These are phyloP conservation scores for Clavelina lepadiformis DNA, from an alignment of 23 tunicate genomes.

Conservation along the genomic window DNA sequence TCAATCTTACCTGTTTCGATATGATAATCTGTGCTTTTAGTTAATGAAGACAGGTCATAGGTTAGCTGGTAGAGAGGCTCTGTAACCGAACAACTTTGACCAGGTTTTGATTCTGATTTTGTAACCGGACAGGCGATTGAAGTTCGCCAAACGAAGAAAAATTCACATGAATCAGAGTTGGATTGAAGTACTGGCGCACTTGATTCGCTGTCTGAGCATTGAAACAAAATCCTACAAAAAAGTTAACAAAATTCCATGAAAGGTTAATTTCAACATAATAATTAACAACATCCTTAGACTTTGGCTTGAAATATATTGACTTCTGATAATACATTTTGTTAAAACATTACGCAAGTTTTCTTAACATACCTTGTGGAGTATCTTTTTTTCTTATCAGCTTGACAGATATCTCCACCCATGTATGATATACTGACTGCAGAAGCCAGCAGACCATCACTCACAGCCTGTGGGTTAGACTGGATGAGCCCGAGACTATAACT, in stretches of 20 bases:
- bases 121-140: constrained; percentile 53
- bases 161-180: constrained; percentile 50
- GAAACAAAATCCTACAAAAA: constrained; percentile 25
- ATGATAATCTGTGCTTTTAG: constrained; percentile 21
- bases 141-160: constrained; percentile 49
- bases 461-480: constrained; percentile 58
- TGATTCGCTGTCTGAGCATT: constrained; percentile 39
- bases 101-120: neutral
- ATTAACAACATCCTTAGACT: neutral
- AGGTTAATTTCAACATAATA: too few relatives aligned
- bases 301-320: neutral
- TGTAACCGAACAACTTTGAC: constrained; percentile 30
- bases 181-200: constrained; percentile 28
- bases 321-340: neutral
- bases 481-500: constrained; percentile 46
- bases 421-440: constrained; percentile 47
- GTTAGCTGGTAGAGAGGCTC: constrained; percentile 73
- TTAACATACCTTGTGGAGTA: constrained; percentile 51
- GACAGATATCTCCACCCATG: constrained; percentile 48
- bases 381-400: constrained; percentile 22
- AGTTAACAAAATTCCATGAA: too few relatives aligned
- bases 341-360: constrained; percentile 2
- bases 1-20: constrained; percentile 30
- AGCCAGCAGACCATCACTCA: constrained; percentile 9
- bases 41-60: constrained; percentile 59